Evolutionary conservation across 2,888 invertebrate genomes (phyloP), one percentile per base, ranked within the genome.

Genomic region (Theretra japonica): DNA sequence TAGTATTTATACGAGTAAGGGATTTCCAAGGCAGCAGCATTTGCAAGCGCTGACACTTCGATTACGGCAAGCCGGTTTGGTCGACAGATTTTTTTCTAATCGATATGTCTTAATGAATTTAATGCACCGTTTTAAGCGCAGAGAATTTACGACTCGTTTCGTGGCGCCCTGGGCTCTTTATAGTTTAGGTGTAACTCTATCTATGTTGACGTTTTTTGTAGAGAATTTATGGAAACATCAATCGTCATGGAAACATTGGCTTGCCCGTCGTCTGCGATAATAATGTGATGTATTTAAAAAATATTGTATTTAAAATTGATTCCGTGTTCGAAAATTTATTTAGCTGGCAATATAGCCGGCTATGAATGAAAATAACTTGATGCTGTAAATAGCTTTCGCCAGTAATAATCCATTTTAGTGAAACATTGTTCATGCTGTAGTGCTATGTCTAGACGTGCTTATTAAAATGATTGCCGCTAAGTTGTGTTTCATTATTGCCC

Each of bases 1-100:
- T 6, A 68, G 41, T 11, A 72, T 70, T 1, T 74, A 70, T 60
- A 71, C 73, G 23, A 74, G 74, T 69, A 76, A 76, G 56, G 75
- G 75, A 5, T 76, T 76, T 33, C 75, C 75, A 21, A 59, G 73
- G 50, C 69, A 30, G n/a, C 30, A 56, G 2, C 53, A n/a, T 4
- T 8, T 69, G 17, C 23, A 56, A 4, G 21, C 4, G 11, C 30
- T 69, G 4, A 69, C 69, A 8, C 56, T 69, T 30, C 50, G 53
- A 30, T 53, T 69, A 2, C 28, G 56, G 28, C 30, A 69, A 28
- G 30, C 53, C 6, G 69, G 69, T 21, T 25, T 69, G 19, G 30
- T 69, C 30, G 53, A 69, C 5, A 69, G 0, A 69, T 56, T 57
- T 28, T 56, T 69, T 15, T 7, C 28, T 0, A 2, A 21, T 4